Evolutionary conservation across 2,888 invertebrate genomes (phyloP).

Genomic region (Chydorus sphaericus): DNA sequence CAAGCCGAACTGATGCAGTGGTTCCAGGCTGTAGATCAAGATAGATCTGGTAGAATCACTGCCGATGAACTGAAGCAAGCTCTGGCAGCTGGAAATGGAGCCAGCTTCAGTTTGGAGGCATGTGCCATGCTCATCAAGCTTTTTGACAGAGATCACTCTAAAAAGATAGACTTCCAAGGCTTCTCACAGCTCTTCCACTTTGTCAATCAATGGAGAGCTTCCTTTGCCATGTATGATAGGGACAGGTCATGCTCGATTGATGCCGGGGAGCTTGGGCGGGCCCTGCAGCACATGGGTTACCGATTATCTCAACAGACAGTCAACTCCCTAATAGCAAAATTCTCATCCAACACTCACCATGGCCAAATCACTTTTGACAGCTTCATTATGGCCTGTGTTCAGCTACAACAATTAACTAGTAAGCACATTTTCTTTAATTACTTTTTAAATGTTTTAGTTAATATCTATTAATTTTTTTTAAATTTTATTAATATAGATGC

Average conservation of each 20-base stretch:
- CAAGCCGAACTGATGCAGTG: constrained; percentile 31
- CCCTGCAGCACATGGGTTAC: constrained; percentile 77
- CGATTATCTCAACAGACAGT: constrained; percentile 64
- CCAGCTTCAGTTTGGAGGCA: constrained; percentile 63
- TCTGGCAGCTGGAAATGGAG: constrained; percentile 69
- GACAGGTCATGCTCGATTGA: constrained; percentile 76
- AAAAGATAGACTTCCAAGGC: constrained; percentile 68
- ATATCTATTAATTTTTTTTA: constrained; percentile 23
- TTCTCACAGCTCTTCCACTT: constrained; percentile 76
- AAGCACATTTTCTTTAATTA: constrained; percentile 10
- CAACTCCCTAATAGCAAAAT: constrained; percentile 49
- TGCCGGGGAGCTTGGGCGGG: constrained; percentile 57
- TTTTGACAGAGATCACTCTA: constrained; percentile 72
- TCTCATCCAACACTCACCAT: constrained; percentile 45
- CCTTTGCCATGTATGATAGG: constrained; percentile 71
- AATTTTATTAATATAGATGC: too few species aligned
- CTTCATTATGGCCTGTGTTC: constrained; percentile 76
- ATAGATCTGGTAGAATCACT: constrained; percentile 66
- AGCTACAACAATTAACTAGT: constrained; percentile 64
- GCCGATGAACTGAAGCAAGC: constrained; percentile 61
- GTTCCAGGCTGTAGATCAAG: constrained; percentile 69
- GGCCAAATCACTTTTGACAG: constrained; percentile 59
- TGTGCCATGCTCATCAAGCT: constrained; percentile 81
- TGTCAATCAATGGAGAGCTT: constrained; percentile 73
- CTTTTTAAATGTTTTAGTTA: neutral